A percentile compares a stretch with the other conserved stretches of the same genome.
phyloP scores from a whole-genome alignment of 2,113 vertebrate species.

The Puntigrus tetrazona region DNA sequence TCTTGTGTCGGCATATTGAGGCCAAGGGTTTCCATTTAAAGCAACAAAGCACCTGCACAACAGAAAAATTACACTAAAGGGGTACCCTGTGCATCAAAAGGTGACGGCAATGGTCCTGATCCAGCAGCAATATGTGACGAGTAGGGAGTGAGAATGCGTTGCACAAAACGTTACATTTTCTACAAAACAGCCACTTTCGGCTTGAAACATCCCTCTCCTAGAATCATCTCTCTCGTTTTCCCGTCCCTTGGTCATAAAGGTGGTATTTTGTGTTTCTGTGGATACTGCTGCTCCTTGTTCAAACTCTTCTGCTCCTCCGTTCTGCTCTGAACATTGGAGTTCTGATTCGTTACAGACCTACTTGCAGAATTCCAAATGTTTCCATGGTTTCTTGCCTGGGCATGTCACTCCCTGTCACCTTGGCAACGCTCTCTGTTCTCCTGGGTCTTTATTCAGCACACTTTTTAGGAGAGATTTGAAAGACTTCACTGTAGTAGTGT shows the following conservation, averaged over 20 bases:
- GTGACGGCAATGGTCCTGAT: too few relatives aligned
- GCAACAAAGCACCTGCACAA: too few relatives aligned
- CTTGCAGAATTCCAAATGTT: conserved; percentile 69
- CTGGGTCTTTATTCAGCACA: conserved; percentile 47
- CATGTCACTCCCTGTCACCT: conserved; percentile 64
- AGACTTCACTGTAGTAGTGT: neutral
- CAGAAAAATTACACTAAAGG: too few relatives aligned
- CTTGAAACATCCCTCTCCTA: neutral
- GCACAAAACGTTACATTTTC: neutral
- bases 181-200: neutral
- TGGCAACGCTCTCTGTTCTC: conserved; percentile 52
- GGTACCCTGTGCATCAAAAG: too few relatives aligned
- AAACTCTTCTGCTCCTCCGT: conserved; percentile 53
- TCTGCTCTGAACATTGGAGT: conserved; percentile 62
- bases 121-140: too few relatives aligned
- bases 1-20: too few relatives aligned
- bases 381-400: conserved; percentile 68
- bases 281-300: conserved; percentile 42
- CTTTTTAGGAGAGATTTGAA: conserved; percentile 31
- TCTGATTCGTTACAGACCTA: conserved; percentile 69
- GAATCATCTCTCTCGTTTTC: neutral
- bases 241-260: too few relatives aligned
- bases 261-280: conserved; percentile 45
- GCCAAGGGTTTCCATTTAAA: too few relatives aligned
- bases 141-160: too few relatives aligned